Evolutionary conservation across 2,113 vertebrate genomes (phyloP), one percentile per base, ranked within the genome.

Genomic region (Myrmecobius fasciatus): DNA sequence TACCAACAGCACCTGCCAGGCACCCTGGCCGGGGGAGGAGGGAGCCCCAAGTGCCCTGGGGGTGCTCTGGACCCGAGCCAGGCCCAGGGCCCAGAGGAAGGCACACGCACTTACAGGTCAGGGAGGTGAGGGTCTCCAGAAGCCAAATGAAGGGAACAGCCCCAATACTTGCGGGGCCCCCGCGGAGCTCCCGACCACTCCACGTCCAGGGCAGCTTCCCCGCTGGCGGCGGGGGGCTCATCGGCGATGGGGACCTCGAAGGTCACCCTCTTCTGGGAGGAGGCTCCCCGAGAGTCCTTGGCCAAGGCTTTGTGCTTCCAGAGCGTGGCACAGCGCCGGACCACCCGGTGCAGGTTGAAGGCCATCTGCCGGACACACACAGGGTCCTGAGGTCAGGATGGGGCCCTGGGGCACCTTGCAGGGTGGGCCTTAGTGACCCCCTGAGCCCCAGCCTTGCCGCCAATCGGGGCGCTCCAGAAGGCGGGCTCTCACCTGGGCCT

Each of bases 221-320:
- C 94, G 91, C 95, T 92, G 11, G 94, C 97, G 10, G 92, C 47
- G 36, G 53, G 52, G 2, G 53, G 6, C 2, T 22, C 53, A 1
- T 31, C 49, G 26, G 52, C 26, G 89, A 92, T 92, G 43, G 93
- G 93, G n/a, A 31, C 46, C 90, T 96, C 56, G 88, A 98, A 98
- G 0, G 93, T 97, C 96, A 98, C 98, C 90, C 97, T 98, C 83
- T 97, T 98, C 96, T 98, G 96, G 51, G 92, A 31, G 49, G 89
- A 2, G 25, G 36, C 2, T 12, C 28, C 31, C 51, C 14, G 91
- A 60, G 17, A 95, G 92, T n/a, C 11, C 91, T 22, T 36, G 47
- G 95, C 96, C 53, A 99, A 97, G 0, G 96, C 98, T 92, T 97
- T 98, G 96, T 98, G 97, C 94, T 99, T 99, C 99, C 99, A 99